Percentiles rank a stretch among this genome's conserved stretches.
Evolutionary conservation across 2,888 invertebrate genomes (phyloP).

Genomic region (Athrips mouffetella): DNA sequence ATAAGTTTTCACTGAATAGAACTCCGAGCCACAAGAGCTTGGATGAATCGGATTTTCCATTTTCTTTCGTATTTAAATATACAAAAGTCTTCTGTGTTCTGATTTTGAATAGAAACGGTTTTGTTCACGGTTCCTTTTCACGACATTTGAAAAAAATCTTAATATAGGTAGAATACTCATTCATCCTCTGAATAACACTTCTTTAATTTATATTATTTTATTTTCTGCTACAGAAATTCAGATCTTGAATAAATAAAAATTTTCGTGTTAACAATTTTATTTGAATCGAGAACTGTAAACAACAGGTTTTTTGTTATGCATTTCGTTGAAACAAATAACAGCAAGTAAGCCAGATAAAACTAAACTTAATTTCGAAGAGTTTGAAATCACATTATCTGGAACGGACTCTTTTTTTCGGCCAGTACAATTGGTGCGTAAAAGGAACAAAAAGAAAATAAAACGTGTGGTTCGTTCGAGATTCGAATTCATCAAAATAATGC

Average conservation of each 20-base stretch:
- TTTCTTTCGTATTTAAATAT: conserved; percentile 41
- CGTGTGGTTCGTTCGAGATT: conserved; percentile 42
- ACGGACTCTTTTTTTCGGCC: conserved; percentile 15
- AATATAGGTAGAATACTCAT: not conserved
- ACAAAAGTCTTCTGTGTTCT: conserved; percentile 40
- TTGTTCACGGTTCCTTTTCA: conserved; percentile 9
- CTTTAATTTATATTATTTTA: conserved; percentile 5
- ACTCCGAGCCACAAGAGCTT: conserved; percentile 41
- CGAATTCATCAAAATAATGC: conserved; percentile 67
- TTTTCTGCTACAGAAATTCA: conserved; percentile 1
- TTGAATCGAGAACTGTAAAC: conserved; percentile 3
- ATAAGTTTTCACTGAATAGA: conserved; percentile 73
- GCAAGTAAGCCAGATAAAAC: conserved; percentile 19
- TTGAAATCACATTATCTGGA: conserved; percentile 3
- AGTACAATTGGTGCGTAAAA: conserved; percentile 16
- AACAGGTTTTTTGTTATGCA: conserved; percentile 18
- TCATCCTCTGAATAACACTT: not conserved
- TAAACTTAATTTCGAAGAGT: conserved; percentile 14
- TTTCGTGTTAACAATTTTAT: conserved; percentile 16
- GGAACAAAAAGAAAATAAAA: conserved; percentile 34
- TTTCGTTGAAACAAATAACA: conserved; percentile 20
- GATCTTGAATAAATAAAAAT: conserved; percentile 9
- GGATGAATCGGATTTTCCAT: conserved; percentile 65
- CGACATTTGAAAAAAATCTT: conserved; percentile 9
- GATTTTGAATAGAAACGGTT: conserved; percentile 33